Conservation (phyloP, 2,797 vertebrate species). For the Sparus aurata region DNA sequence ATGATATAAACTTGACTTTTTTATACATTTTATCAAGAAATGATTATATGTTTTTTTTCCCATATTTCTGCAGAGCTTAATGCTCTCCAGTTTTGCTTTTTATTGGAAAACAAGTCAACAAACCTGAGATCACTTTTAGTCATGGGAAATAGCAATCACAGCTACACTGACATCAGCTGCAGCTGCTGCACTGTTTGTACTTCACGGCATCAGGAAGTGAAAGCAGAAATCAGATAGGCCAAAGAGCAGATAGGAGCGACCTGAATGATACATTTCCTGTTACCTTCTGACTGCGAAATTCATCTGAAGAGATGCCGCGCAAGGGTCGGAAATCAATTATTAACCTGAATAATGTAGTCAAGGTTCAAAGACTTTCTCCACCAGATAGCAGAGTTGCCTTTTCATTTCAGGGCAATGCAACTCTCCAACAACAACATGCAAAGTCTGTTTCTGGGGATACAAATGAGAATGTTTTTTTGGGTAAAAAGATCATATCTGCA, state of each 20-base stretch:
- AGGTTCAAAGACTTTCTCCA: conserved; percentile 3
- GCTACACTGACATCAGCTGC: conserved; percentile 26
- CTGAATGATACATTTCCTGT: conserved; percentile 51
- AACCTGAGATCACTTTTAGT: conserved; percentile 1
- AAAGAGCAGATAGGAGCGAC: conserved; percentile 34
- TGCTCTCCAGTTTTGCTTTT: background rate
- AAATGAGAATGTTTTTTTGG: conserved; percentile 24
- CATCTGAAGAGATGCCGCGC: conserved; percentile 7
- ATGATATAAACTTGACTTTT: background rate
- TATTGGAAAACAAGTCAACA: background rate
- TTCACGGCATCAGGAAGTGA: conserved; percentile 66
- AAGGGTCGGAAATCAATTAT: conserved; percentile 13
- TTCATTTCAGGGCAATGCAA: background rate
- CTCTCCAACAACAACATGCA: conserved; percentile 27
- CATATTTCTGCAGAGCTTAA: background rate
- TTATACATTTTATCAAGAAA: background rate
- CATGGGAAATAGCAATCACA: background rate
- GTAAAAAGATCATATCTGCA: background rate
- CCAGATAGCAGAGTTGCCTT: background rate
- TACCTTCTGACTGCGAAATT: conserved; percentile 10
- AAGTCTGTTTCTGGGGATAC: conserved; percentile 15
- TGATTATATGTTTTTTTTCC: no score
- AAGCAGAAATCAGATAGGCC: conserved; percentile 52
- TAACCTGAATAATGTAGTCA: background rate
- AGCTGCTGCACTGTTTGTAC: conserved; percentile 28